Evolutionary conservation across 1,140 invertebrate genomes (phyloP), one percentile per base, ranked within the genome.

Genomic region (Zaprionus ornatus): DNA sequence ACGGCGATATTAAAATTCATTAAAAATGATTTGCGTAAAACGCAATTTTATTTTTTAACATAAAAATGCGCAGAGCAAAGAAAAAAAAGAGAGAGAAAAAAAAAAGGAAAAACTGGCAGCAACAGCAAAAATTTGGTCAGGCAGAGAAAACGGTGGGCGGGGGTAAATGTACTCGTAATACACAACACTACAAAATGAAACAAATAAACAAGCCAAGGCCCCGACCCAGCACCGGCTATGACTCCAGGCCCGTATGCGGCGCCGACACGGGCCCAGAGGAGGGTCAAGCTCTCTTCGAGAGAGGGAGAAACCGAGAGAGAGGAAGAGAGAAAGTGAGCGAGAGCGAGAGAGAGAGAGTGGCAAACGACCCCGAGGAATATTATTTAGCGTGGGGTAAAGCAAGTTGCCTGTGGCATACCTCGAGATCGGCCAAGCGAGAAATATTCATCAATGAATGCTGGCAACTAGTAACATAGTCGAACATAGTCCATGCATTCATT

Each of bases 11-110:
- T 90, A 90, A 90, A 90, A 90, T 90, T 90, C 86, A 90, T 90
- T 90, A 90, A 90, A 90, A 90, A 90, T 90, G 86, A 90, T 90
- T 90, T 90, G 85, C 85, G 86, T 90, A 90, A 90, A 90, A 90
- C 82, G 85, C 76, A 88, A 88, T 88, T 88, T 88, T 90, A 90
- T 88, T 88, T 87, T 87, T 80, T 72, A 68, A 88, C 68, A 72
- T 70, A 63, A 77, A 63, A 50, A 50, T 50, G 19, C 12, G 45
- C 19, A 50, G 4, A 50, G 19, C 10, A 17, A 48, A 48, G 40
- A 40, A 17, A 57, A 59, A 48, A 61, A 42, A 60, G 25, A 52
- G 3, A 13, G 54, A 52, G 37, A 63, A 40, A 13, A 45, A 59
- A 65, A 64, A 52, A 60, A 25, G 13, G 42, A 9, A 2, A 68